phyloP scores from a whole-genome alignment of 2,888 invertebrate genomes.

The Plemyria rubiginata region DNA sequence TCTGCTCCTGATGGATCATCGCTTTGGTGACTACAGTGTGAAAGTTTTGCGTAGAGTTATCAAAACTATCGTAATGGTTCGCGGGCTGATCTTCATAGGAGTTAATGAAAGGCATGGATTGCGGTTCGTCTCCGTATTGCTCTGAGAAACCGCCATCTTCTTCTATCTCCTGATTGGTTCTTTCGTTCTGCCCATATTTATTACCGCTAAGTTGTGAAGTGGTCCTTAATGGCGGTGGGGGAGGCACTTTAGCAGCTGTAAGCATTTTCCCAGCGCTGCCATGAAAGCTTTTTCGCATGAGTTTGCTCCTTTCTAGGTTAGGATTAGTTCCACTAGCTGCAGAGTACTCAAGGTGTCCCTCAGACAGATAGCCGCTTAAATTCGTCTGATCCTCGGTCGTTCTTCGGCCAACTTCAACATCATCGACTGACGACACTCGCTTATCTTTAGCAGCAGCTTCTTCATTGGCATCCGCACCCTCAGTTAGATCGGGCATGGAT shows the following conservation, averaged over 20 bases:
- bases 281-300: slow-evolving; percentile 95
- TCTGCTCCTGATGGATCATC: slow-evolving; percentile 93
- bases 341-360: slow-evolving; percentile 93
- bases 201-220: slow-evolving; percentile 92
- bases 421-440: slow-evolving; percentile 87
- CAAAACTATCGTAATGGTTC: slow-evolving; percentile 70
- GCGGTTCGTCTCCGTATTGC: slow-evolving; percentile 84
- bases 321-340: slow-evolving; percentile 89
- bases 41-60: slow-evolving; percentile 80
- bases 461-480: slow-evolving; percentile 87
- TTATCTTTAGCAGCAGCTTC: slow-evolving; percentile 71
- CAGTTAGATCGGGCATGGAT: slow-evolving; percentile 96
- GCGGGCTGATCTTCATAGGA: slow-evolving; percentile 73
- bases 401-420: slow-evolving; percentile 89
- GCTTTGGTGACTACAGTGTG: slow-evolving; percentile 92
- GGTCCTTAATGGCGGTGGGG: slow-evolving; percentile 93
- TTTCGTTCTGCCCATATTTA: slow-evolving; percentile 84
- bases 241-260: slow-evolving; percentile 93
- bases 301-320: slow-evolving; percentile 92
- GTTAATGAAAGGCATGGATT: slow-evolving; percentile 86
- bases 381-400: slow-evolving; percentile 85
- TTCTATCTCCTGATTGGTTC: slow-evolving; percentile 73
- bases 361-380: slow-evolving; percentile 93
- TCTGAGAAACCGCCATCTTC: slow-evolving; percentile 81
- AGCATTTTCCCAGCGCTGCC: slow-evolving; percentile 92